Conservation (phyloP, 2,888 invertebrate genomes). For the Clepsis dumicolana region DNA sequence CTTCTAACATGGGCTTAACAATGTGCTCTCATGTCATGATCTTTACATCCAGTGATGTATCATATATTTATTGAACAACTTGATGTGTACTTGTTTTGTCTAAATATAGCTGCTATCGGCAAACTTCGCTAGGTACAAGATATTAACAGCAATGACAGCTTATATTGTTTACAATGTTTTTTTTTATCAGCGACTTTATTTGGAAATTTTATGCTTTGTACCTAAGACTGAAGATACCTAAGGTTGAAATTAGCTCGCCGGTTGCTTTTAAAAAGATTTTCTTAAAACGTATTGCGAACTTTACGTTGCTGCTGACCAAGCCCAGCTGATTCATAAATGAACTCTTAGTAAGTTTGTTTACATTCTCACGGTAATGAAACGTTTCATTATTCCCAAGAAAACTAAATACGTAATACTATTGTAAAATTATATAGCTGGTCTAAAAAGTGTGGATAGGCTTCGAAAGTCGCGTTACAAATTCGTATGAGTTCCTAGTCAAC, state of each 20-base stretch:
- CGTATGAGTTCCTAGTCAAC: neutral
- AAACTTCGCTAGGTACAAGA: constrained; percentile 73
- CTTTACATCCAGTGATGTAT: neutral
- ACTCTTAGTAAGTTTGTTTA: constrained; percentile 37
- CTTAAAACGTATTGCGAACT: constrained; percentile 2
- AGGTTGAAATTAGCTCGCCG: constrained; percentile 66
- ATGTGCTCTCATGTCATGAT: neutral
- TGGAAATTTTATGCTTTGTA: constrained; percentile 61
- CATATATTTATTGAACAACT: neutral
- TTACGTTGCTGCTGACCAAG: constrained; percentile 8
- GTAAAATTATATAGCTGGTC: neutral
- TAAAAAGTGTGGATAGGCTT: neutral
- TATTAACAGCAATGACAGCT: constrained; percentile 54
- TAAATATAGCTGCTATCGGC: constrained; percentile 70
- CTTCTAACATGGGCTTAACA: constrained; percentile 6
- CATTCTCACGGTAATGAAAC: constrained; percentile 36
- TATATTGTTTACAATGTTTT: constrained; percentile 80
- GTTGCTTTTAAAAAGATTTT: constrained; percentile 27
- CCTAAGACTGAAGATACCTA: too few relatives aligned
- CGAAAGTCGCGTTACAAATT: neutral
- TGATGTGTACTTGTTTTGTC: constrained; percentile 66
- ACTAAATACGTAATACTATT: constrained; percentile 7
- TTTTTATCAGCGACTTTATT: constrained; percentile 67
- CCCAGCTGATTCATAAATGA: constrained; percentile 37
- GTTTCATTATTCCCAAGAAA: constrained; percentile 13